Percentiles rank a stretch among this genome's conserved stretches.
These are phyloP conservation scores for Siniperca undulata DNA, from an alignment of 2,797 vertebrate species.

Conservation along the genomic window DNA sequence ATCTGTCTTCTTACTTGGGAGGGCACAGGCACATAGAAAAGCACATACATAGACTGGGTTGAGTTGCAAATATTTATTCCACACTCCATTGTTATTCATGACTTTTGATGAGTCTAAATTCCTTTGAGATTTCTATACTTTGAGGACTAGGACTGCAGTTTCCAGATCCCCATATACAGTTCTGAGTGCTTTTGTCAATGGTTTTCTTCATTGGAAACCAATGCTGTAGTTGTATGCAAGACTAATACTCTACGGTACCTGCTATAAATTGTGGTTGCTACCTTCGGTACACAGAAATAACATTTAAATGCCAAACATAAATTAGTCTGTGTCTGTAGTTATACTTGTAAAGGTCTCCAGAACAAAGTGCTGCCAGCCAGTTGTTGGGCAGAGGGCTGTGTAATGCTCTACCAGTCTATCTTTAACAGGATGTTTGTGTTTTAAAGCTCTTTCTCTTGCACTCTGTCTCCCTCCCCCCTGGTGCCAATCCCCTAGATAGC, in stretches of 20 bases:
- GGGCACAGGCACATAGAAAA: conserved; percentile 16
- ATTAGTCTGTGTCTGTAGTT: conserved; percentile 41
- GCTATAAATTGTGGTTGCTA: neutral
- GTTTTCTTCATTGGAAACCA: neutral
- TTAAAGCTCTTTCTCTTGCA: conserved; percentile 38
- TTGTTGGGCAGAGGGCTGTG: conserved; percentile 34
- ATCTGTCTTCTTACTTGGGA: conserved; percentile 61
- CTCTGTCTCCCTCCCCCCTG: conserved; percentile 20
- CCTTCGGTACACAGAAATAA: conserved; percentile 20
- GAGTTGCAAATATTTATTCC: conserved; percentile 33
- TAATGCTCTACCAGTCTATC: conserved; percentile 40
- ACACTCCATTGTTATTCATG: conserved; percentile 13
- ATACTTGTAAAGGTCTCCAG: conserved; percentile 61
- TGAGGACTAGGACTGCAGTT: neutral
- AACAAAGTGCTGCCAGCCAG: conserved; percentile 48
- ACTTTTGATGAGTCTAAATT: neutral
- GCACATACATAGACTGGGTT: conserved; percentile 9
- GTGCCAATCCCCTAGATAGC: conserved; percentile 68
- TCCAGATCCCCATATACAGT: neutral
- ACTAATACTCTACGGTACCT: neutral
- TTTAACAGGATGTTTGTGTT: conserved; percentile 63
- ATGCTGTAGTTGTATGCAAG: neutral
- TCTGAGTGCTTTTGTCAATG: neutral
- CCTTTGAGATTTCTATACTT: neutral
- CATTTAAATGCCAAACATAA: conserved; percentile 61